Percentiles rank a stretch among this genome's conserved stretches.
Conservation (phyloP, 2,888 invertebrate genomes). For the Meteorus colon region DNA sequence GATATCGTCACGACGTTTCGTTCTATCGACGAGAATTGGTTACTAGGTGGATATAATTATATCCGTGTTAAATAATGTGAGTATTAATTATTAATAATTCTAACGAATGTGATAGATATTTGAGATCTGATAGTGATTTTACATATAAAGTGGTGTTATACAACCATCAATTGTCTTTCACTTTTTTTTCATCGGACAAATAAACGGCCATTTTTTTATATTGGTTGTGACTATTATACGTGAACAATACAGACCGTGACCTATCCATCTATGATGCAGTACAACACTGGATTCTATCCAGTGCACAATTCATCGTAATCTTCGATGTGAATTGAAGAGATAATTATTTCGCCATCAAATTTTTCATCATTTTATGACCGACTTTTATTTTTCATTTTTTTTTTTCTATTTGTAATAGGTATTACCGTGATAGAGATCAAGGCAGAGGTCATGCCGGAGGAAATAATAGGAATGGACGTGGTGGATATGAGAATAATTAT, state of each 20-base stretch:
- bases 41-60: conserved; percentile 44
- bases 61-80: conserved; percentile 56
- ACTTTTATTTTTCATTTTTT: conserved; percentile 20
- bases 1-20: not conserved
- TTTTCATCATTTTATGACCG: not conserved
- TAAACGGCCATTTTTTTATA: conserved; percentile 39
- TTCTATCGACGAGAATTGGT: conserved; percentile 43
- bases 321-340: too few relatives aligned
- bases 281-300: not conserved
- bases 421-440: conserved; percentile 64
- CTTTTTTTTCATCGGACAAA: not conserved
- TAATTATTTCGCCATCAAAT: not conserved
- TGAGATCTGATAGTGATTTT: not conserved
- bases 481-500: conserved; percentile 61
- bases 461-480: conserved; percentile 61
- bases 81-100: conserved; percentile 50
- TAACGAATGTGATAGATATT: not conserved
- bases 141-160: not conserved
- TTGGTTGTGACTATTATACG: not conserved
- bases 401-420: conserved; percentile 52
- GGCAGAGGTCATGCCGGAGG: conserved; percentile 65
- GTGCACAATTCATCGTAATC: too few relatives aligned
- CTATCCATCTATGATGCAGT: not conserved
- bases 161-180: not conserved
- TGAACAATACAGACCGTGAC: conserved; percentile 17